Evolutionary conservation across 2,888 invertebrate species (phyloP), one percentile per base, ranked within the genome.

Genomic region (Aspidiotus destructor): DNA sequence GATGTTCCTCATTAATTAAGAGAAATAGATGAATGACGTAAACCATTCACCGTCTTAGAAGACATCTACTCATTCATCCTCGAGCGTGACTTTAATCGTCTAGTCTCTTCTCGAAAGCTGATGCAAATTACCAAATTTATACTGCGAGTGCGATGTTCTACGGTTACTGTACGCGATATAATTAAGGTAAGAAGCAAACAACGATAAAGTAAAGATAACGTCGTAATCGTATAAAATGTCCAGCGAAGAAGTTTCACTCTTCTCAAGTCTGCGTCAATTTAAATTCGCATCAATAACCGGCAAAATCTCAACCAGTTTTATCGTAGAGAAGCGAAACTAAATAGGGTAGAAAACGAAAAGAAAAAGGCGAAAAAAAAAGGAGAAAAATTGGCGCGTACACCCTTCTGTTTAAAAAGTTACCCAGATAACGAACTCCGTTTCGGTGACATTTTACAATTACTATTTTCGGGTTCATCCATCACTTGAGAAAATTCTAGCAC

Each of bases 371-470:
- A 48, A 13, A 48, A 48, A 48, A 13, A 48, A 48, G 6, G 48
- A 48, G n/a, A 48, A n/a, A 48, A 48, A 13, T 48, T 28, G 28
- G 28, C 48, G 48, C 48, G 48, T 48, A 48, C 48, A 48, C 48
- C 48, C 48, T 48, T 48, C 48, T 48, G 48, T 48, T 48, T 48
- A 48, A 48, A 48, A 48, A 48, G 48, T 48, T 48, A 48, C n/a
- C 48, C 11, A 48, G 48, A 48, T 48, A 48, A 48, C 48, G n/a
- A 48, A 48, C 6, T 48, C 11, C 48, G 48, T 48, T 48, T 48
- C 48, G 48, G 48, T 48, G 48, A 48, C 48, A 48, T n/a, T 48
- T 48, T 48, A 48, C 48, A 48, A 48, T 48, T 48, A 48, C 48
- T 48, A 48, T 48, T 48, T 48, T 48, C 10, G 48, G 48, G 48